Evolutionary conservation across 2,797 vertebrate species (phyloP).

Genomic region (Urophycis tenuis): DNA sequence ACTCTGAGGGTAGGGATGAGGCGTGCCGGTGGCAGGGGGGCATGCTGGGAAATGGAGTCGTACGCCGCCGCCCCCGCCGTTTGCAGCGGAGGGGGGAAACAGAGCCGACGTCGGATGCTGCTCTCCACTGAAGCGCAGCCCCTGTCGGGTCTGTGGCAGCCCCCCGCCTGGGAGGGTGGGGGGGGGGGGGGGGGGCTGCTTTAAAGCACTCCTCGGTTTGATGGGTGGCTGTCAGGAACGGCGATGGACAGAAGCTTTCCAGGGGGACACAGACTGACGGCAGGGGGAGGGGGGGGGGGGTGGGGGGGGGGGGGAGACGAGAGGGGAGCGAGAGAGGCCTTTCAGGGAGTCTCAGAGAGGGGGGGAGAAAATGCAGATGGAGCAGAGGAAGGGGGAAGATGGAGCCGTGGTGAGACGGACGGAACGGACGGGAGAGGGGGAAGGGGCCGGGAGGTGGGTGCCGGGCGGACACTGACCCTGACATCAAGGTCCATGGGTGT

Average conservation of each 20-base stretch:
- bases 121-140: slow-evolving; percentile 51
- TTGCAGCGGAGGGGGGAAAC: slow-evolving; percentile 36
- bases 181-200: no score
- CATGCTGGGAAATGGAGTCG: slow-evolving; percentile 54
- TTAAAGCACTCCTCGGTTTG: slow-evolving; percentile 67
- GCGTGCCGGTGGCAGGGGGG: background rate
- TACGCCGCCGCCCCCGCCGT: slow-evolving; percentile 62
- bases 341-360: background rate
- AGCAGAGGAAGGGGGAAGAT: background rate
- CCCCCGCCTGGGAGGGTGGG: no score
- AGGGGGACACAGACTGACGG: background rate
- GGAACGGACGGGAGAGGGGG: no score
- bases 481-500: slow-evolving; percentile 25
- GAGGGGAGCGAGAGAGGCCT: slow-evolving; percentile 53
- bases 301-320: slow-evolving; percentile 26
- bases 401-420: background rate
- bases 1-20: no score
- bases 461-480: slow-evolving; percentile 44
- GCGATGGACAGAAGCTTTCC: slow-evolving; percentile 51
- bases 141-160: slow-evolving; percentile 65
- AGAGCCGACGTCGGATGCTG: slow-evolving; percentile 55
- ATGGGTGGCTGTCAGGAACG: slow-evolving; percentile 65
- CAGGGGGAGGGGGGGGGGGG: slow-evolving; percentile 20
- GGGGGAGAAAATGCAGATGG: background rate
- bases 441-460: background rate